phyloP scores from a whole-genome alignment of 1,140 invertebrate species.

The Rhagoletis pomonella region DNA sequence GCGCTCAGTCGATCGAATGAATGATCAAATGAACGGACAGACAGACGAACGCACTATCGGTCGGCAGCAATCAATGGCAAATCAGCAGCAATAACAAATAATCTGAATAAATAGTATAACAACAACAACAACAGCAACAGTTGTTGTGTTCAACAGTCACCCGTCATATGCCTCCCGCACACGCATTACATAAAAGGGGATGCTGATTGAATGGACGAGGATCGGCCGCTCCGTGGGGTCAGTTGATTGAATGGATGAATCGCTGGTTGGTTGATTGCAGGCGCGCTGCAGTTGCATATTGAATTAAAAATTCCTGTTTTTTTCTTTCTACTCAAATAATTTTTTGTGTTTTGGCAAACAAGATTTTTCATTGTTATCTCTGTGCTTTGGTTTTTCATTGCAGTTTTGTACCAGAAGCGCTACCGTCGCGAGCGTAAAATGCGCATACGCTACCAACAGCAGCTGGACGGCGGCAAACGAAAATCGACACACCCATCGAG shows the following conservation, averaged over 20 bases:
- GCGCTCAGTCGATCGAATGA: conserved; percentile 20
- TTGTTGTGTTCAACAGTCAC: neutral
- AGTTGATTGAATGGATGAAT: neutral
- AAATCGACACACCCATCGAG: conserved; percentile 58
- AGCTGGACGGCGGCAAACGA: conserved; percentile 80
- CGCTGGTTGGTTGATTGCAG: neutral
- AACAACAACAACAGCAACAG: neutral
- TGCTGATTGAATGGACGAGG: neutral
- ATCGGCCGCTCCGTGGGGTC: neutral
- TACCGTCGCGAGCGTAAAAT: conserved; percentile 89
- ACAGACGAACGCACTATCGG: neutral
- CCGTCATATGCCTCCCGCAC: neutral
- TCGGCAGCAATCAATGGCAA: conserved; percentile 28
- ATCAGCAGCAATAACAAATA: conserved; percentile 32
- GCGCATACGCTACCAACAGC: conserved; percentile 87
- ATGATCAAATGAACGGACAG: conserved; percentile 25
- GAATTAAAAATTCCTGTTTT: conserved; percentile 21
- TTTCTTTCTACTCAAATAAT: neutral
- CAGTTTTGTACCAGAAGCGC: conserved; percentile 90
- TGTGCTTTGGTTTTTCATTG: conserved; percentile 58
- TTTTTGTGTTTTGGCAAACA: conserved; percentile 23
- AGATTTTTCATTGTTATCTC: neutral
- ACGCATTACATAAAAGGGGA: neutral
- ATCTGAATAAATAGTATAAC: neutral
- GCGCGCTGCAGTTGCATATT: conserved; percentile 49